Evolutionary conservation across 2,113 vertebrate species (phyloP).

Genomic region (Stigmatopora argus): DNA sequence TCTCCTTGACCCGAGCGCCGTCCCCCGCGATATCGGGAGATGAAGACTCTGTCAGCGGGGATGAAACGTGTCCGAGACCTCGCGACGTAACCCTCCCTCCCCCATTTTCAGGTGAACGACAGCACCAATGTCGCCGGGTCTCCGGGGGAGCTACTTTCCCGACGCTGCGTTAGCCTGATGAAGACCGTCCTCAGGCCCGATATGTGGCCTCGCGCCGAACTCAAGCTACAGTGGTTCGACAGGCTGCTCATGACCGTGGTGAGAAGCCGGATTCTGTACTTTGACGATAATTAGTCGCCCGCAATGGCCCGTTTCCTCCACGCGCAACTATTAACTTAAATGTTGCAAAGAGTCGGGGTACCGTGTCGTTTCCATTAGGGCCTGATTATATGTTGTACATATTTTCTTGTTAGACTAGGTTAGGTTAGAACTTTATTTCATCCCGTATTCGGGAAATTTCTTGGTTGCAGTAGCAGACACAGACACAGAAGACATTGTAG

Average conservation of each 20-base stretch:
- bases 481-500: no score
- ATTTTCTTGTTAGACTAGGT: no score
- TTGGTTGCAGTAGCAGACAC: no score
- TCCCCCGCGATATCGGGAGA: slow-evolving; percentile 9
- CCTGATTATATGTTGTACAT: no score
- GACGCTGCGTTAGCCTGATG: slow-evolving; percentile 92
- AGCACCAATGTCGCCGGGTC: slow-evolving; percentile 88
- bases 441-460: no score
- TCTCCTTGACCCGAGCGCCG: slow-evolving; percentile 16
- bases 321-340: background rate
- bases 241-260: slow-evolving; percentile 98
- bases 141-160: slow-evolving; percentile 90
- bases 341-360: background rate
- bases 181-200: slow-evolving; percentile 90
- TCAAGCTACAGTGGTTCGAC: slow-evolving; percentile 98
- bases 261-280: slow-evolving; percentile 41
- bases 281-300: background rate
- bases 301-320: background rate
- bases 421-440: no score
- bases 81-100: background rate
- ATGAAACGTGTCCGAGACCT: slow-evolving; percentile 17
- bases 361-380: no score
- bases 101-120: slow-evolving; percentile 85
- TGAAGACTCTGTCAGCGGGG: slow-evolving; percentile 8
- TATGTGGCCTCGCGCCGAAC: slow-evolving; percentile 96